Percentiles rank a stretch among this genome's conserved stretches.
phyloP scores from a whole-genome alignment of 2,888 invertebrate genomes.

The Biston betularia region DNA sequence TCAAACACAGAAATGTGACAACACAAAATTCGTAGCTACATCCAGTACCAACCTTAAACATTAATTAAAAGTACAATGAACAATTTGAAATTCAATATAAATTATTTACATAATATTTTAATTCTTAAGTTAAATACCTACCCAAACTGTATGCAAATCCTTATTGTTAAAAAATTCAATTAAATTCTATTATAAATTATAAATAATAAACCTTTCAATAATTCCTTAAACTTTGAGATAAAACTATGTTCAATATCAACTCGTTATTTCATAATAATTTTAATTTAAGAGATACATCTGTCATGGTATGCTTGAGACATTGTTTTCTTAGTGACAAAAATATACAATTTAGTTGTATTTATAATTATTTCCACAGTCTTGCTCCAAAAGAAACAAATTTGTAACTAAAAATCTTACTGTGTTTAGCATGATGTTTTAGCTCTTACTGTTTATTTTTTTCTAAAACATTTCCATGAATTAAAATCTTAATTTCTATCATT shows the following conservation, averaged over 20 bases:
- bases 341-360: no score
- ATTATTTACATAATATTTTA: neutral
- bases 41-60: slow-evolving; percentile 1
- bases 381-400: no score
- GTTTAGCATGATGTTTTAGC: no score
- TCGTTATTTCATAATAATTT: no score
- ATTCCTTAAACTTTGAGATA: neutral
- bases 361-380: no score
- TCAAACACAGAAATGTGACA: no score
- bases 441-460: no score
- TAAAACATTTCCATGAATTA: neutral
- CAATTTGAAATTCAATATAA: neutral
- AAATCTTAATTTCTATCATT: slow-evolving; percentile 7
- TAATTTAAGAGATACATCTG: neutral
- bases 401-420: no score
- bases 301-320: neutral
- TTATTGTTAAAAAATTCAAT: neutral
- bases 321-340: neutral
- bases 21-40: neutral
- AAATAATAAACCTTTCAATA: no score
- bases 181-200: no score
- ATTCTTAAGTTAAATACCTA: neutral
- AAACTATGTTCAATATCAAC: neutral
- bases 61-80: neutral
- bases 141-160: neutral